Base-by-base conservation (phyloP, 1,140 invertebrate genomes). In the Ceratosolen solmsi region DNA sequence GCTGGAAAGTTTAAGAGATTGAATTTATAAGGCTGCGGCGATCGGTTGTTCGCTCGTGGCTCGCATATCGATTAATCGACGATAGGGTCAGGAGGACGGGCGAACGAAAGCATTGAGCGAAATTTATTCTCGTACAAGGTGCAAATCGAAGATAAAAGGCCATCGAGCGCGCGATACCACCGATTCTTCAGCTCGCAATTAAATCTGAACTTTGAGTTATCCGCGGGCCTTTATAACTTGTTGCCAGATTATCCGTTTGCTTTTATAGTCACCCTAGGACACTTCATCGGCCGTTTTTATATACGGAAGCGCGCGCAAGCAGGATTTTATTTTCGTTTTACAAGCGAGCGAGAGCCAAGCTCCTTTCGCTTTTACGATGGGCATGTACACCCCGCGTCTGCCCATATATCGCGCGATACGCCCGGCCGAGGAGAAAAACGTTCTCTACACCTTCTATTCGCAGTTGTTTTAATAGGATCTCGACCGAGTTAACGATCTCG, bases 241-340 rank as follows among this genome's bases (percentile, higher is more conserved):
- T 74, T 65, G 79, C 56, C 79, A 54, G 70, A 73, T 80, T 73
- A 80, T 73, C 79, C 79, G 65, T 56, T 79, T 38, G 75, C 41
- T 5, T 51, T 78, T 78, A 46, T 68, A 78, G 74, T 54, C 73
- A 36, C 63, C 33, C 30, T 49, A 68, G 63, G 46, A 79, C 77
- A 79, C 56, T 75, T 75, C 75, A 30, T 77, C 76, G 36, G 63
- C 27, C 49, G 9, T 56, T 63, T 71, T 56, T 70, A 79, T 68
- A 78, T 8, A 58, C 78, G 78, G 78, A 72, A 79, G 78, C 78
- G 41, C 60, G 22, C 51, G 11, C 25, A 41, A 56, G n/a, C 33
- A 51, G 41, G 71, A 73, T 80, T 80, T 80, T 80, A 74, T 80
- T 80, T 80, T 41, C 46, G 79, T 80, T 80, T 80, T 80, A 80